Conservation (phyloP, 2,113 vertebrate genomes). For the Hyperoodon ampullatus region DNA sequence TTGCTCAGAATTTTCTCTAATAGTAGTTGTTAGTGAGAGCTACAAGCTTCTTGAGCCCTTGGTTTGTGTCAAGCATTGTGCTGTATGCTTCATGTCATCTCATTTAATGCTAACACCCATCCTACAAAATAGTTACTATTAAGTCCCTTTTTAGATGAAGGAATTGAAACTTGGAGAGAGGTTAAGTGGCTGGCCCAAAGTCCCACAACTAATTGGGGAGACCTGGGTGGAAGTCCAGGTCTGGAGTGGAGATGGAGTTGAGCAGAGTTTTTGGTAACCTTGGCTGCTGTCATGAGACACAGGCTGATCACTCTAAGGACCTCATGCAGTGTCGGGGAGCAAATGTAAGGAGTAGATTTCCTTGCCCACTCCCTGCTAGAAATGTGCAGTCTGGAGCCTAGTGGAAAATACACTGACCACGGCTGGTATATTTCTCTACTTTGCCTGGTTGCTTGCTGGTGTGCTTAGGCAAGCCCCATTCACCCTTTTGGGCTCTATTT, state of each 20-base stretch:
- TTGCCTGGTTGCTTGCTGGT: not conserved
- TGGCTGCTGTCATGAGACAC: not conserved
- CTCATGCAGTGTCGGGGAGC: not conserved
- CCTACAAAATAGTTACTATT: slow-evolving; percentile 24
- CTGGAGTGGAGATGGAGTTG: not conserved
- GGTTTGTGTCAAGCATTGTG: not conserved
- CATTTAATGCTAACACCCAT: slow-evolving; percentile 35
- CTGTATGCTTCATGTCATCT: not conserved
- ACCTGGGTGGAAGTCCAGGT: not conserved
- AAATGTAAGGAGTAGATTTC: not conserved
- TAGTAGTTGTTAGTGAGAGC: not conserved
- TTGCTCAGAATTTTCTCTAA: slow-evolving; percentile 45
- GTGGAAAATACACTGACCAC: not conserved
- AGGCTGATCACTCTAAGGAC: not conserved
- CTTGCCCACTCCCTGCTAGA: not conserved
- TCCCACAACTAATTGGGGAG: not conserved
- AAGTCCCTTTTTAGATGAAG: slow-evolving; percentile 27
- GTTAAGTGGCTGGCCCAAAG: not conserved
- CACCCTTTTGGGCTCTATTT: slow-evolving; percentile 26
- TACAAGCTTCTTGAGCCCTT: not conserved
- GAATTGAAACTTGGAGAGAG: slow-evolving; percentile 11
- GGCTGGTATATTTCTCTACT: not conserved
- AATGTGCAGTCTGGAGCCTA: not conserved
- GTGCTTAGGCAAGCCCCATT: not conserved
- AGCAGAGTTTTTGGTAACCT: slow-evolving; percentile 23